Evolutionary conservation across 2,888 invertebrate genomes (phyloP).

Genomic region (Exephanes ischioxanthus): DNA sequence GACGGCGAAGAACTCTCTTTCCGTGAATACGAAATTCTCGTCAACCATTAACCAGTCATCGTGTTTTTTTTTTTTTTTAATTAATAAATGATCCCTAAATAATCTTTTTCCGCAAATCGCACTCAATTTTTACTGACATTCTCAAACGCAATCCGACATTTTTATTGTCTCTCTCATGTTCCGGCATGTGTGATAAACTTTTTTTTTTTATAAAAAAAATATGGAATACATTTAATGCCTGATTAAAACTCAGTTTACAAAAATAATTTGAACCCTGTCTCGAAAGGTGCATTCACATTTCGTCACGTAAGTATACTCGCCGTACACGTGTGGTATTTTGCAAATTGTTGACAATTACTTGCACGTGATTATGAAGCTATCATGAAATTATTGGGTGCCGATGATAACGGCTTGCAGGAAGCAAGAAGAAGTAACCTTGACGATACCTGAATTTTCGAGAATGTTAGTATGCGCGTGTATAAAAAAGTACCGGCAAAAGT

Average conservation of each 20-base stretch:
- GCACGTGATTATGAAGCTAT: not conserved
- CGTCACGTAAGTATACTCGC: constrained; percentile 5
- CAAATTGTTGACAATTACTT: constrained; percentile 13
- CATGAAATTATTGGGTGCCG: not conserved
- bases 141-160: not conserved
- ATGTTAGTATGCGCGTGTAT: not conserved
- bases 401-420: not conserved
- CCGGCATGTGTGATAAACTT: not conserved
- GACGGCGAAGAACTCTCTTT: constrained; percentile 89
- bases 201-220: constrained; percentile 2
- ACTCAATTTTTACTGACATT: not conserved
- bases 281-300: constrained; percentile 22
- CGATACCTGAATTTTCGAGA: not conserved
- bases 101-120: not conserved
- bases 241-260: constrained; percentile 24
- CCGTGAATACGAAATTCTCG: constrained; percentile 90
- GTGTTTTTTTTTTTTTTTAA: too few relatives aligned
- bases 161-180: not conserved
- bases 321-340: not conserved
- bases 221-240: not conserved
- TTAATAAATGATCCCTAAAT: not conserved
- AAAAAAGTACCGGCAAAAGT: not conserved
- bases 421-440: not conserved
- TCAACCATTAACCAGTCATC: constrained; percentile 82
- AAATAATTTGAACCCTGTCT: constrained; percentile 15